phyloP scores from a whole-genome alignment of 2,888 invertebrate species.

The Amiota communis region DNA sequence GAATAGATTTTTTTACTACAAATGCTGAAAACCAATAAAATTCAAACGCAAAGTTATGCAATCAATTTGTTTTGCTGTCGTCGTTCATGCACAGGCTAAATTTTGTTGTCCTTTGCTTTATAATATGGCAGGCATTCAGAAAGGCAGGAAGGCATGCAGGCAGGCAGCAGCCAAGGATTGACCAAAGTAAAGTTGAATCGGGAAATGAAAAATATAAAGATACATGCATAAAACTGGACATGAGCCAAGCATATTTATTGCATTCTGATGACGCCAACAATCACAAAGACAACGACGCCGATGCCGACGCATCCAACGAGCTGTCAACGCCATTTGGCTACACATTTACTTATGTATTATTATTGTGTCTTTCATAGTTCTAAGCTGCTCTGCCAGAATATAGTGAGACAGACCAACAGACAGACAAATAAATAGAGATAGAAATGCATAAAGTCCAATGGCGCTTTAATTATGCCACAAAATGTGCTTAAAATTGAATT shows the following conservation, averaged over 20 bases:
- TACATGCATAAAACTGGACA: constrained; percentile 49
- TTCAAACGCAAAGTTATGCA: constrained; percentile 36
- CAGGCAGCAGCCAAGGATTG: constrained; percentile 24
- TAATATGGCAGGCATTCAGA: constrained; percentile 11
- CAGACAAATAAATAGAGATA: constrained; percentile 35
- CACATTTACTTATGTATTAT: background rate
- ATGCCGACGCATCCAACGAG: constrained; percentile 25
- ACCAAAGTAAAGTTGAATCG: constrained; percentile 32
- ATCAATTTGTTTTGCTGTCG: constrained; percentile 53
- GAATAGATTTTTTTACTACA: background rate
- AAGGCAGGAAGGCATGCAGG: background rate
- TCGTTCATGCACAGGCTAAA: constrained; percentile 38
- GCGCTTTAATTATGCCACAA: constrained; percentile 59
- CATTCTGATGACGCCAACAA: constrained; percentile 36
- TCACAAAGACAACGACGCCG: background rate
- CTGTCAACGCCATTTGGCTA: constrained; percentile 14
- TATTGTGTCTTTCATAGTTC: background rate
- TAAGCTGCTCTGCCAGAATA: background rate
- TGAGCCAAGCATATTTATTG: constrained; percentile 53
- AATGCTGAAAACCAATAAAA: constrained; percentile 18
- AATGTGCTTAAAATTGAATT: constrained; percentile 54
- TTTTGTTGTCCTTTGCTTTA: constrained; percentile 28
- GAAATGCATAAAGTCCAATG: constrained; percentile 37
- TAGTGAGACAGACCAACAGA: background rate
- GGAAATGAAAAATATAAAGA: constrained; percentile 38